Evolutionary conservation across 2,113 vertebrate species (phyloP), one percentile per base, ranked within the genome.

Genomic region (Oreochromis niloticus): DNA sequence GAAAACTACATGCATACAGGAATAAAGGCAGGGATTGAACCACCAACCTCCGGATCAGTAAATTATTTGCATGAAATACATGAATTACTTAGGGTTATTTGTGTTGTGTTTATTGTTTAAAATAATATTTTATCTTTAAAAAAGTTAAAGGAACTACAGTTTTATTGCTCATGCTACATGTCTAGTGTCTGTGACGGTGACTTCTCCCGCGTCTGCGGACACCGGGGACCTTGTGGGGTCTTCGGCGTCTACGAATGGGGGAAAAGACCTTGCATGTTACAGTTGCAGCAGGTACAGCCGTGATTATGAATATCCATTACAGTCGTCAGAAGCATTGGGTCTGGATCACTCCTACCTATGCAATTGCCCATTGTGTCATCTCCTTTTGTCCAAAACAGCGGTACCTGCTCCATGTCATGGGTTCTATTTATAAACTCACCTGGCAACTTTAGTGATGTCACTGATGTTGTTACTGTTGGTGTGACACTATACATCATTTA

Each of bases 1-100:
- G 52, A 54, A 22, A 54, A 32, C 56, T 9, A 9, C 56, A 59
- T 2, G 7, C 27, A 59, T 17, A 32, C 27, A 59, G 56, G 56
- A 59, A 59, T 59, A 30, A 59, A 59, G 1, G 56, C 27, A 32
- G 27, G 14, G 7, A 17, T 59, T 59, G 14, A 32, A 59, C 14
- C 0, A 59, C 14, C 56, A 0, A 59, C 16, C 27, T 59, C 19
- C 9, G 0, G n/a, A 54, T 22, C 9, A 55, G n/a, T 22, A 22
- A 0, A 55, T 0, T 55, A 55, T 55, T 55, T 55, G n/a, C 52
- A 11, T 55, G 9, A 55, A 55, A 9, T 32, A 32, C 16, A 32
- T 59, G 1, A 9, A 32, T 32, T 59, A 32, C 56, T 59, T 27
- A 30, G 13, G 4, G 4, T 59, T 59, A 1, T 27, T 59, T 59